Percentiles rank a stretch among this genome's conserved stretches.
These are phyloP conservation scores for Xerus inauris DNA, from an alignment of 2,113 vertebrate species.

Conservation along the genomic window DNA sequence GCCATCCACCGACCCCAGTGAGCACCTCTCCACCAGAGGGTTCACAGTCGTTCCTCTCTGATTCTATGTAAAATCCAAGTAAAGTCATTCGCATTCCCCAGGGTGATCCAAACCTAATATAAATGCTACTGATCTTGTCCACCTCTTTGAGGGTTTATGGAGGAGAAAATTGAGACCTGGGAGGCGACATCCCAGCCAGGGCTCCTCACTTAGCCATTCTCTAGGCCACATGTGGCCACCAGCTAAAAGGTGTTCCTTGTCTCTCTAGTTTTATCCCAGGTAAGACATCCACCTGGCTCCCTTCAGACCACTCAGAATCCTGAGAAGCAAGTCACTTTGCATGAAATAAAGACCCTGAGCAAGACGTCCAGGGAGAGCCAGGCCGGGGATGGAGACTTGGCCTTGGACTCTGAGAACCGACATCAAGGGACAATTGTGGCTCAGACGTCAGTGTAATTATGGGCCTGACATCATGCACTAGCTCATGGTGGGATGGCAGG, in stretches of 20 bases:
- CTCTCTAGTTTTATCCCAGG: accelerated
- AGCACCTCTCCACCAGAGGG: background rate
- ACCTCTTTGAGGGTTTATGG: background rate
- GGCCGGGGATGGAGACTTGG: background rate
- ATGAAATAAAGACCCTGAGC: background rate
- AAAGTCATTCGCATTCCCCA: background rate
- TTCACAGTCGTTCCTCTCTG: background rate
- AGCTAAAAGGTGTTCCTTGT: accelerated
- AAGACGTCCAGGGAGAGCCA: accelerated
- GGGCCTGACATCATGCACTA: background rate
- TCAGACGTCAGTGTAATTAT: background rate
- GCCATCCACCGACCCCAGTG: background rate
- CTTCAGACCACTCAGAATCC: background rate
- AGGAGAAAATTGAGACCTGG: background rate
- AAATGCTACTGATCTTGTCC: background rate
- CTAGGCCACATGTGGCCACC: background rate
- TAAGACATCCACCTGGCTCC: background rate
- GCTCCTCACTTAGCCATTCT: background rate
- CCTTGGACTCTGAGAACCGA: background rate
- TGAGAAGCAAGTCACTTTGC: background rate
- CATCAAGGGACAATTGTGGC: background rate
- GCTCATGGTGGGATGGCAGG: background rate
- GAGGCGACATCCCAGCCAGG: background rate
- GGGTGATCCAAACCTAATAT: background rate
- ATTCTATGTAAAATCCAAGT: background rate